phyloP scores from a whole-genome alignment of 2,797 vertebrate genomes.

The Bucorvus abyssinicus region DNA sequence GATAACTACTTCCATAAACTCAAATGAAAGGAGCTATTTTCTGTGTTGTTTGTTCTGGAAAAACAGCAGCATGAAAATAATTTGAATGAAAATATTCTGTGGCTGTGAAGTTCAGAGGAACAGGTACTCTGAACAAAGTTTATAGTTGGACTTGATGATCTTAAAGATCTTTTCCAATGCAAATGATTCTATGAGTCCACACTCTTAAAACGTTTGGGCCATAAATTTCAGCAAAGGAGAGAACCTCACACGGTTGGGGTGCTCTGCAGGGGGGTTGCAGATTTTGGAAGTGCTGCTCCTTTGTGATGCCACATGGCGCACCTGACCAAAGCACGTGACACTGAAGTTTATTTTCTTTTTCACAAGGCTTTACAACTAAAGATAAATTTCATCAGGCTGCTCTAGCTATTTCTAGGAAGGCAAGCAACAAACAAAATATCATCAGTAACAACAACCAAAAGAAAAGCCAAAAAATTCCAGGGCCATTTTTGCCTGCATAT shows the following conservation, averaged over 20 bases:
- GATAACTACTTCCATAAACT: neutral
- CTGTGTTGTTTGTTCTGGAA: neutral
- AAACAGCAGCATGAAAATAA: neutral
- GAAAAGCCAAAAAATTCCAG: neutral
- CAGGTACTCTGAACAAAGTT: neutral
- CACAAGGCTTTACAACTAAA: conserved; percentile 22
- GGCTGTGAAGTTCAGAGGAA: neutral
- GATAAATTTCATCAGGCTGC: neutral
- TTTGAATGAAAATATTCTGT: neutral
- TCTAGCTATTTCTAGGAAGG: neutral
- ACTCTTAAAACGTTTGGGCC: neutral
- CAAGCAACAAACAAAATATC: neutral
- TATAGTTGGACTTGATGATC: neutral
- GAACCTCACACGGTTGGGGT: neutral
- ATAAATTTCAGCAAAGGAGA: neutral
- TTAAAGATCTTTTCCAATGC: neutral
- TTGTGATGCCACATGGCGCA: neutral
- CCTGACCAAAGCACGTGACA: neutral
- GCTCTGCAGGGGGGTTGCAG: neutral
- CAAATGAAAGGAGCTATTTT: neutral
- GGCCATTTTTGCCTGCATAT: neutral
- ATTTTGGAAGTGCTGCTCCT: neutral
- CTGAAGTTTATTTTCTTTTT: neutral
- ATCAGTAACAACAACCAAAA: neutral
- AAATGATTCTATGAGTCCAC: neutral